Evolutionary conservation across 1,140 invertebrate genomes (phyloP).

Genomic region (Bilobella aurantiaca): DNA sequence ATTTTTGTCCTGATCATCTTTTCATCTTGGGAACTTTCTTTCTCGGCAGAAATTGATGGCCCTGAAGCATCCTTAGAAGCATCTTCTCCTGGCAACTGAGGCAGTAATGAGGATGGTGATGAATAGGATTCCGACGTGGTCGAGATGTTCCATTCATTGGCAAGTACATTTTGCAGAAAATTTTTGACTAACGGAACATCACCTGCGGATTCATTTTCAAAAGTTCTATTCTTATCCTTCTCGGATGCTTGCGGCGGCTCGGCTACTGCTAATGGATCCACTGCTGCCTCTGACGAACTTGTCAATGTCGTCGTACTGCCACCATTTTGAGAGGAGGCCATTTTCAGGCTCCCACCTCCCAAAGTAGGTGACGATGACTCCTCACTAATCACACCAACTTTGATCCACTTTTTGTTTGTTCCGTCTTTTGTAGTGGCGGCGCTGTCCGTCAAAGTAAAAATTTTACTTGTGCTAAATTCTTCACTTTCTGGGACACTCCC

Average conservation of each 20-base stretch:
- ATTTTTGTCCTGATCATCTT: not conserved
- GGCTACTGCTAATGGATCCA: conserved; percentile 7
- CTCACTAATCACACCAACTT: conserved; percentile 35
- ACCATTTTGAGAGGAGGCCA: not conserved
- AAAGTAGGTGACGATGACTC: conserved; percentile 34
- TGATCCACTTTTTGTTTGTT: conserved; percentile 33
- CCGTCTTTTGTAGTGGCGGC: not conserved
- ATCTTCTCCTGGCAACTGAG: not conserved
- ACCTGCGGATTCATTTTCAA: conserved; percentile 13
- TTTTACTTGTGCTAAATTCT: not conserved
- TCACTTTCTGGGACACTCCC: not conserved
- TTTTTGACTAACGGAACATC: conserved; percentile 34
- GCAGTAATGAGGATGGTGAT: conserved; percentile 11
- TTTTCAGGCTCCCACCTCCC: not conserved
- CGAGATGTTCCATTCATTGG: conserved; percentile 28
- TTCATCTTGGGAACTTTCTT: not conserved
- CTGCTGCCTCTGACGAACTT: conserved; percentile 7
- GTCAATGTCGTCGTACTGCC: conserved; percentile 3
- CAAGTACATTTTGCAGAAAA: conserved; percentile 34
- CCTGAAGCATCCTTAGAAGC: not conserved
- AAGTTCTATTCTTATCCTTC: conserved; percentile 23
- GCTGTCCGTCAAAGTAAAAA: not conserved
- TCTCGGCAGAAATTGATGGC: not conserved
- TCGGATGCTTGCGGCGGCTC: conserved; percentile 8
- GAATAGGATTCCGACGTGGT: conserved; percentile 15